phyloP scores from a whole-genome alignment of 64 coral and sea anemone species.

The Dendrophyllia cribrosa region DNA sequence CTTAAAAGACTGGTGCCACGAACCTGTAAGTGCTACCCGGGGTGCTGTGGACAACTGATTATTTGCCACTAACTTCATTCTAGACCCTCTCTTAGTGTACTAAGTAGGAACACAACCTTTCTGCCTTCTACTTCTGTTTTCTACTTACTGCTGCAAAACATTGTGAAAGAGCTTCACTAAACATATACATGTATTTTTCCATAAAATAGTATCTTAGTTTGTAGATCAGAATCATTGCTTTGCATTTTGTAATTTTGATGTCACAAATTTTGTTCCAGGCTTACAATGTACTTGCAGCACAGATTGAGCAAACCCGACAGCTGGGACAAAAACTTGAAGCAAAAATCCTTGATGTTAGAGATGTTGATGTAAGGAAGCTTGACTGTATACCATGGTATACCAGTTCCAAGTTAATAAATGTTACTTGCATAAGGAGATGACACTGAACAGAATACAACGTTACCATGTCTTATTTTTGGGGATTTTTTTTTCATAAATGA shows the following conservation, averaged over 20 bases:
- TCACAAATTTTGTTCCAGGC: slow-evolving; percentile 58
- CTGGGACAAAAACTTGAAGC: slow-evolving; percentile 89
- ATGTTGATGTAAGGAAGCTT: slow-evolving; percentile 87
- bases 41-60: too few relatives aligned
- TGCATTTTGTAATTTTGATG: neutral
- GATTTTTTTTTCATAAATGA: too few relatives aligned
- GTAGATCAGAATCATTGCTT: neutral
- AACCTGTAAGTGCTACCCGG: slow-evolving; percentile 72
- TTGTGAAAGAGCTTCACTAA: too few relatives aligned
- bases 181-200: too few relatives aligned
- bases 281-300: slow-evolving; percentile 94
- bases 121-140: too few relatives aligned
- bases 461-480: too few relatives aligned
- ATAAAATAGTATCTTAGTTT: neutral
- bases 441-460: too few relatives aligned
- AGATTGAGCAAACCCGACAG: slow-evolving; percentile 94
- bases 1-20: slow-evolving; percentile 99
- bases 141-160: too few relatives aligned
- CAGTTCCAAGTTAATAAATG: neutral
- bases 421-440: neutral
- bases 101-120: too few relatives aligned
- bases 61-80: too few relatives aligned
- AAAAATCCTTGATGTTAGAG: slow-evolving; percentile 97
- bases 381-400: neutral
- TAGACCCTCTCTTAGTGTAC: too few relatives aligned